Evolutionary conservation across 2,113 vertebrate species (phyloP).

Genomic region (Psammodynastes pulverulentus): DNA sequence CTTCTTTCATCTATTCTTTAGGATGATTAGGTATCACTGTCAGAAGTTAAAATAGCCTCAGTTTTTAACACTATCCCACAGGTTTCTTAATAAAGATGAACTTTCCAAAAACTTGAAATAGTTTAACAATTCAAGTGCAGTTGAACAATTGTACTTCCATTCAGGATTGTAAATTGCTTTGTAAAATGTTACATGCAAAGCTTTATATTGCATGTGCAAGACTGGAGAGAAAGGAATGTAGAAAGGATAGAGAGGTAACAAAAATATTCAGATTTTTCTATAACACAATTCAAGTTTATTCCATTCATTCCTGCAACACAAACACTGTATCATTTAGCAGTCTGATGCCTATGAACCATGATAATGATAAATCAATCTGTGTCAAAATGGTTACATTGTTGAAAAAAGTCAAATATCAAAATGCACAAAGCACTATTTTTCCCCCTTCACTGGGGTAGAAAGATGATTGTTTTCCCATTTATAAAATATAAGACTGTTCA

Average conservation of each 20-base stretch:
- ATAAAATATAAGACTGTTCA: constrained; percentile 73
- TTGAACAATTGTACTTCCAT: neutral
- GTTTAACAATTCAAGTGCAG: neutral
- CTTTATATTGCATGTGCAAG: neutral
- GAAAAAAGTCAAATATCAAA: constrained; percentile 75
- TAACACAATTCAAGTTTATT: constrained; percentile 82
- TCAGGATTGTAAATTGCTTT: neutral
- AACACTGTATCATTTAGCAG: constrained; percentile 78
- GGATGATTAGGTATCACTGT: neutral
- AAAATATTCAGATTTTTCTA: constrained; percentile 37
- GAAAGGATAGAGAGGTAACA: constrained; percentile 3
- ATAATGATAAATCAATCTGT: constrained; percentile 68
- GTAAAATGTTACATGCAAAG: neutral
- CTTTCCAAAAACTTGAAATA: neutral
- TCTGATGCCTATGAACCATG: constrained; percentile 72
- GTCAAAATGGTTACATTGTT: constrained; percentile 69
- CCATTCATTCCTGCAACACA: constrained; percentile 81
- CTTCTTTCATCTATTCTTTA: neutral
- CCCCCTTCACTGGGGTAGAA: constrained; percentile 72
- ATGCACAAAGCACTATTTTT: constrained; percentile 73
- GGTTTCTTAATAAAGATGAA: neutral
- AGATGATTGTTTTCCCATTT: constrained; percentile 76
- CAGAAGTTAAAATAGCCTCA: neutral
- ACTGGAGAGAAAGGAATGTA: neutral
- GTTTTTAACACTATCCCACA: neutral